These are phyloP conservation scores for Valencia hispanica DNA, from an alignment of 2,797 vertebrate genomes.

Conservation along the genomic window DNA sequence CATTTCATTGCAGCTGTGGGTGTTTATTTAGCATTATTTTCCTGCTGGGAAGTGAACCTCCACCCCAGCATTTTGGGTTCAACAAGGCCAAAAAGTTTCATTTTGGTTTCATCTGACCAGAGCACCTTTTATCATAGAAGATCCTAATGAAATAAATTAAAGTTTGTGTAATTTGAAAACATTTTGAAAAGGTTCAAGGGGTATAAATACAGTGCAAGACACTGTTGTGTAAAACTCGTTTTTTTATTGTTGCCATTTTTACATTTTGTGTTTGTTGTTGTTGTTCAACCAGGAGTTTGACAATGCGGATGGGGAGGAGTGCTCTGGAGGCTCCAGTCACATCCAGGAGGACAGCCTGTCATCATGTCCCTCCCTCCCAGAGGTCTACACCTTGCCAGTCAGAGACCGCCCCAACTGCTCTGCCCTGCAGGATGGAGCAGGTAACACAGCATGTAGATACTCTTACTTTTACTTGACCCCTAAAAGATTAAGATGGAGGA, in stretches of 20 bases:
- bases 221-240: neutral
- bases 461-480: neutral
- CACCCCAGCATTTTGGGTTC: neutral
- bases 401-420: conserved; percentile 77
- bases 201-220: neutral
- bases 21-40: neutral
- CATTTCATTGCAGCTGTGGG: neutral
- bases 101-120: neutral
- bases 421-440: conserved; percentile 81
- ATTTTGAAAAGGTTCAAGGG: neutral
- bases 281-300: conserved; percentile 86
- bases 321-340: conserved; percentile 90
- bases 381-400: conserved; percentile 92
- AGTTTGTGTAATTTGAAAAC: neutral
- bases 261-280: conserved; percentile 7
- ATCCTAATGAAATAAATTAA: neutral
- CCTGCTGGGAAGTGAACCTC: neutral
- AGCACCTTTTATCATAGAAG: neutral
- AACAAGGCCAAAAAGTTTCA: neutral
- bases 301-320: conserved; percentile 92
- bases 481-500: conserved; percentile 9
- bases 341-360: conserved; percentile 94
- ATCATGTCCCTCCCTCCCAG: conserved; percentile 91
- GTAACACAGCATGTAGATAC: conserved; percentile 61
- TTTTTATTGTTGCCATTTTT: neutral